phyloP scores from a whole-genome alignment of 2,797 vertebrate species.

The Buceros bicornis region DNA sequence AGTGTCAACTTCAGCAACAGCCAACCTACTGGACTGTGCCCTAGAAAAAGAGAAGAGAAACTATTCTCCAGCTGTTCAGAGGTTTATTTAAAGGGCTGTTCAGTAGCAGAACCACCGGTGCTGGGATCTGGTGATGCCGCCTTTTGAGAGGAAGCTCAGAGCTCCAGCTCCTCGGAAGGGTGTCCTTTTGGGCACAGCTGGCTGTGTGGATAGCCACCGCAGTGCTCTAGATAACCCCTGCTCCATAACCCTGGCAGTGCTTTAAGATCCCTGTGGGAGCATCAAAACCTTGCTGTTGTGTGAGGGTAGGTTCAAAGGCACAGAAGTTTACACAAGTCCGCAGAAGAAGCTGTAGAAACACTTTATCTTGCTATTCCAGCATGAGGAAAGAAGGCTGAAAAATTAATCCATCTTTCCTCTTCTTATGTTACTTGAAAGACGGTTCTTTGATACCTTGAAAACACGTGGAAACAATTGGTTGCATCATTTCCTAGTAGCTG shows the following conservation, averaged over 20 bases:
- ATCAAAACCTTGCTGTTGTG: background rate
- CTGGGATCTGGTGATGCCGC: background rate
- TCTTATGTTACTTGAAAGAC: background rate
- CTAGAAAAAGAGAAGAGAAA: background rate
- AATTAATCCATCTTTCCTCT: background rate
- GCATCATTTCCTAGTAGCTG: slow-evolving; percentile 8
- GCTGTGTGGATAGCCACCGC: background rate
- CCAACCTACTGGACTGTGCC: background rate
- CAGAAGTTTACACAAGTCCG: background rate
- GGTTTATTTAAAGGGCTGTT: background rate
- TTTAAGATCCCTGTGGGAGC: background rate
- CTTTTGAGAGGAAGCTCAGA: background rate
- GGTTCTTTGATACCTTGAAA: background rate
- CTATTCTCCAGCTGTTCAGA: background rate
- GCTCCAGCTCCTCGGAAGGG: background rate
- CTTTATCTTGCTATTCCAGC: background rate
- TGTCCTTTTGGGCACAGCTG: background rate
- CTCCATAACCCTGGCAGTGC: background rate
- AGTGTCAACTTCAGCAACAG: background rate
- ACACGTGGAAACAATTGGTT: slow-evolving; percentile 25
- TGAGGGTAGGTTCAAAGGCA: background rate
- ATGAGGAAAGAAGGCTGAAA: background rate
- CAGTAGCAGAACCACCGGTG: background rate
- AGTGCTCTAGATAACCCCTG: background rate
- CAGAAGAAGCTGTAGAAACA: background rate